phyloP scores from a whole-genome alignment of 1,140 invertebrate genomes.

The Mercenaria mercenaria region DNA sequence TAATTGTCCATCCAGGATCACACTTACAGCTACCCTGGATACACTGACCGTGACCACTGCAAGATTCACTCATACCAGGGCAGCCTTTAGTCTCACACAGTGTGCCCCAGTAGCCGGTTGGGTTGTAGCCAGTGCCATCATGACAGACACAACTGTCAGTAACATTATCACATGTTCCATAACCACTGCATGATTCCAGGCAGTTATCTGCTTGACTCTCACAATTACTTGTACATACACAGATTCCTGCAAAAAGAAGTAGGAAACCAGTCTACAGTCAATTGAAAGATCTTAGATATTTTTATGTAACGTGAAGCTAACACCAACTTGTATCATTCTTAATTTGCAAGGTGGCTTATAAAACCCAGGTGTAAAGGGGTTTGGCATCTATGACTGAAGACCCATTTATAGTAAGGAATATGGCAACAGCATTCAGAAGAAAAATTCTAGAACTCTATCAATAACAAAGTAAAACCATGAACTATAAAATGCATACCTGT shows the following conservation, averaged over 20 bases:
- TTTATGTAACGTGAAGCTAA: too few species aligned
- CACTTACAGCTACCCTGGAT: constrained; percentile 64
- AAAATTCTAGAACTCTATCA: too few species aligned
- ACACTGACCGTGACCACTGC: constrained; percentile 69
- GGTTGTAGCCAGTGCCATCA: constrained; percentile 42
- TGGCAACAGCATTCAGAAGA: too few species aligned
- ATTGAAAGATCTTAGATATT: too few species aligned
- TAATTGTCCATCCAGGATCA: constrained; percentile 71
- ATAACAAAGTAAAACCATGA: too few species aligned
- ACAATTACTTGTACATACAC: constrained; percentile 66
- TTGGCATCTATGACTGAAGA: too few species aligned
- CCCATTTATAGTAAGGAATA: too few species aligned
- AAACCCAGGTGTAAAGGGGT: too few species aligned
- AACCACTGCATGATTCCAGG: constrained; percentile 54
- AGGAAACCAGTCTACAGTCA: too few species aligned
- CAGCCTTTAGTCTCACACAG: constrained; percentile 63
- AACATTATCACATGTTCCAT: constrained; percentile 64
- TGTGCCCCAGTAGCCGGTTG: constrained; percentile 62
- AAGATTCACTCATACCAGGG: constrained; percentile 48
- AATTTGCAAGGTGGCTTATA: too few species aligned
- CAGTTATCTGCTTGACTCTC: constrained; percentile 61
- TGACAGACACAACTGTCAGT: constrained; percentile 60
- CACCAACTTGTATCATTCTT: too few species aligned
- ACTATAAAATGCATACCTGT: too few species aligned
- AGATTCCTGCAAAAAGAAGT: constrained; percentile 67